These are phyloP conservation scores for Telenomus remus DNA, from an alignment of 1,140 invertebrate species.

Conservation along the genomic window DNA sequence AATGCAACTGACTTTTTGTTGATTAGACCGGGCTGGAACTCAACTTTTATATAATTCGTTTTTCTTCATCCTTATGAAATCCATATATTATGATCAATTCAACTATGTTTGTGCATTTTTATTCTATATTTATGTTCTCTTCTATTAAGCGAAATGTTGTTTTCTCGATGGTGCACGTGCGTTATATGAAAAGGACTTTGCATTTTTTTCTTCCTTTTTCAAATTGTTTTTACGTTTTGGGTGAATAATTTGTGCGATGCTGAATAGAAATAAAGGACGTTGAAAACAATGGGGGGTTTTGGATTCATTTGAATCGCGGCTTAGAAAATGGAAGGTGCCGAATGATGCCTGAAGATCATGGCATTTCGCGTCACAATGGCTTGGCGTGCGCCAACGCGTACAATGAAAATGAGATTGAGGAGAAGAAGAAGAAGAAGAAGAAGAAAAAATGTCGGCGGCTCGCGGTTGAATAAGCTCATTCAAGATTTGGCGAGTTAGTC, in stretches of 20 bases:
- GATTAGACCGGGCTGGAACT: no score
- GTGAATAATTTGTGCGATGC: slow-evolving; percentile 1
- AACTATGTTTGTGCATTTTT: no score
- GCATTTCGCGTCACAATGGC: slow-evolving; percentile 25
- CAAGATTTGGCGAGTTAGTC: slow-evolving; percentile 24
- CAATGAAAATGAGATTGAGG: slow-evolving; percentile 20
- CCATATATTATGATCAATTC: no score
- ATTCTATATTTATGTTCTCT: no score
- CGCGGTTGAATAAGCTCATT: slow-evolving; percentile 31
- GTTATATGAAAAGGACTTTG: not conserved
- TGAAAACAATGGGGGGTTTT: slow-evolving; percentile 26
- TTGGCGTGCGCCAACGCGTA: slow-evolving; percentile 41
- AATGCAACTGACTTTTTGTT: no score
- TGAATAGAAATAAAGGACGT: slow-evolving; percentile 11
- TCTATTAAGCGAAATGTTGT: no score
- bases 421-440: not conserved
- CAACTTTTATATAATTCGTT: no score
- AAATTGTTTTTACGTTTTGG: no score
- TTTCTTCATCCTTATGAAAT: no score
- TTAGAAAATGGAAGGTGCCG: slow-evolving; percentile 21
- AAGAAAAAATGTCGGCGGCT: not conserved
- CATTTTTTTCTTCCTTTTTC: not conserved
- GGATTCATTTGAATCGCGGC: slow-evolving; percentile 11
- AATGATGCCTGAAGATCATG: slow-evolving; percentile 28
- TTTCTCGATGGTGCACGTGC: no score